A percentile compares a stretch with the other conserved stretches of the same genome.
phyloP scores from a whole-genome alignment of 1,140 invertebrate genomes.

The Drosophila hydei region DNA sequence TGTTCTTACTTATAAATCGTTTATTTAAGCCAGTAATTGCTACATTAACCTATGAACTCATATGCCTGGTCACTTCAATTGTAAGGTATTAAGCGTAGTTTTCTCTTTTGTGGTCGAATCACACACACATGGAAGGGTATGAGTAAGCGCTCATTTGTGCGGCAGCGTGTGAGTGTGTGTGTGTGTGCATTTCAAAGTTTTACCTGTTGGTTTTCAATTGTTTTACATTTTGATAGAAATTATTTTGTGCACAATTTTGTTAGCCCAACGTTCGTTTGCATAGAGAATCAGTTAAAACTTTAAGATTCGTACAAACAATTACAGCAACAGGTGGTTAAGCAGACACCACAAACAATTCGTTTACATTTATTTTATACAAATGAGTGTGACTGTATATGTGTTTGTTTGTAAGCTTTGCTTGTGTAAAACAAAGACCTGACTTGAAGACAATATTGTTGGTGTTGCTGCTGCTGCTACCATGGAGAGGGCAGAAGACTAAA shows the following conservation, averaged over 20 bases:
- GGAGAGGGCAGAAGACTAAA: constrained; percentile 38
- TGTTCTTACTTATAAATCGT: not conserved
- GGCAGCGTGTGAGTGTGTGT: constrained; percentile 30
- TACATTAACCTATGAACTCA: not conserved
- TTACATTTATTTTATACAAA: not conserved
- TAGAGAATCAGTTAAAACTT: constrained; percentile 57
- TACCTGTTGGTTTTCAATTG: constrained; percentile 78
- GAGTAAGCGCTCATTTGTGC: constrained; percentile 44
- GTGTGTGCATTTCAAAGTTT: constrained; percentile 54
- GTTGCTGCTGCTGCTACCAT: constrained; percentile 12
- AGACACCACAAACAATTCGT: constrained; percentile 7
- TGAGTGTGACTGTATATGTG: not conserved
- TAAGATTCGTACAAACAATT: constrained; percentile 45
- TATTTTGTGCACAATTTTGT: constrained; percentile 63
- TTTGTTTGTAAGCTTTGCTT: constrained; percentile 20
- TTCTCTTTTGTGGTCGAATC: constrained; percentile 74
- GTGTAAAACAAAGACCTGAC: constrained; percentile 44
- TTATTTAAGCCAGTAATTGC: too few relatives aligned
- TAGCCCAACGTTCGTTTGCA: constrained; percentile 23
- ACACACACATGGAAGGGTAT: constrained; percentile 42
- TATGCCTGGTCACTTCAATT: constrained; percentile 9
- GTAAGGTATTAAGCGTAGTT: constrained; percentile 69
- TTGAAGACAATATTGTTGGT: constrained; percentile 33
- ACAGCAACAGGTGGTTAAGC: constrained; percentile 60
- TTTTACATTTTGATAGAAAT: constrained; percentile 64